Percentiles rank a stretch among this genome's conserved stretches.
Evolutionary conservation across 2,888 invertebrate species (phyloP).

Genomic region (Lasioglossum malachurum): DNA sequence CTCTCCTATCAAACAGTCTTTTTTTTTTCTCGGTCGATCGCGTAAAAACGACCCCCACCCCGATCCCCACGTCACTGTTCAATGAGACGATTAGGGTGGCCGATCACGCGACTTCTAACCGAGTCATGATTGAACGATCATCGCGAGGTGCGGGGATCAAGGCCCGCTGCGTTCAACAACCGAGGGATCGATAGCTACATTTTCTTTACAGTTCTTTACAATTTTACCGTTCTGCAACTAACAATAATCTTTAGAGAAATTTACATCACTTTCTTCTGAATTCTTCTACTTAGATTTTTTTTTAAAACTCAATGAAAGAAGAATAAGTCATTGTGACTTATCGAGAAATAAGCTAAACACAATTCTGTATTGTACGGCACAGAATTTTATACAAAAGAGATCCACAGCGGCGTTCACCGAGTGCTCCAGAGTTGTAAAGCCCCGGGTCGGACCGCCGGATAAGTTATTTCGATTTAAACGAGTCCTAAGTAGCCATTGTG

Average conservation of each 20-base stretch:
- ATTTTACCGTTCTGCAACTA: no score
- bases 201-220: no score
- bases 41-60: not conserved
- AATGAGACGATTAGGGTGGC: not conserved
- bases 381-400: not conserved
- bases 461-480: slow-evolving; percentile 1
- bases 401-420: not conserved
- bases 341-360: no score
- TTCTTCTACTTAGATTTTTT: no score
- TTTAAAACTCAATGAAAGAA: no score
- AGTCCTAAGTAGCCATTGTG: not conserved
- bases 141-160: not conserved
- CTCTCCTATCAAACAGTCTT: not conserved
- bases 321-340: no score
- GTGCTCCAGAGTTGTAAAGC: not conserved
- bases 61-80: not conserved
- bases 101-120: not conserved
- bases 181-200: no score
- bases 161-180: not conserved
- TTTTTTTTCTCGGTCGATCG: not conserved
- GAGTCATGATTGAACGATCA: not conserved
- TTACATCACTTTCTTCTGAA: no score
- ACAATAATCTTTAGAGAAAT: no score
- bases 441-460: not conserved
- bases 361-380: not conserved